Evolutionary conservation across 2,888 invertebrate species (phyloP), one percentile per base, ranked within the genome.

Genomic region (Xanthorhoe spadicearia): DNA sequence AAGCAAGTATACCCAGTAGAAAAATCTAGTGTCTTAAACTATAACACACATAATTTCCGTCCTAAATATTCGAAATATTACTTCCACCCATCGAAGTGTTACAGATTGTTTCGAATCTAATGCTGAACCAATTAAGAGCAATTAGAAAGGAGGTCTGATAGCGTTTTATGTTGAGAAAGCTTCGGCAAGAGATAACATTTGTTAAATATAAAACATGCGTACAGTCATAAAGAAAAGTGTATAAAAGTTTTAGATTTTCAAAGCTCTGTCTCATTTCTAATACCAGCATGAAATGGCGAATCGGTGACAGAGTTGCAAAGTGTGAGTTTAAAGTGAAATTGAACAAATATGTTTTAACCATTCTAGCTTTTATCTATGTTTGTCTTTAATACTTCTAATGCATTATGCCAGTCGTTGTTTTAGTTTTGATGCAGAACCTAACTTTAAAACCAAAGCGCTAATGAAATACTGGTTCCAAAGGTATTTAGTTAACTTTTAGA

Each of bases 81-180:
- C 65, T 66, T 61, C 48, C 58, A 63, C 46, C 32, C 17, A 64
- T 50, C 46, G 52, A 60, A 64, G 13, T 38, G 32, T 32, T 49
- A 60, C 35, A 50, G 50, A 35, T 10, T 50, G 38, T 59, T 23
- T 23, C 62, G n/a, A 52, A 38, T 65, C 49, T 56, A 67, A 50
- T 49, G 52, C 53, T 55, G 46, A 52, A 17, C 55, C 57, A 66
- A 69, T 72, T 64, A 64, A 55, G 32, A 15, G 51, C 66, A 68
- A 64, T 69, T 68, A 71, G 69, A 73, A 71, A 69, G 70, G 70
- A 61, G 56, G 55, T 52, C 43, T 51, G 50, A 50, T 53, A 66
- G 23, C 52, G 55, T 52, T 69, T 64, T 62, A 66, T 52, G 54
- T 49, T 49, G 63, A 64, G 70, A 72, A 66, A 72, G 72, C 67